Percentiles rank a stretch among this genome's conserved stretches.
These are phyloP conservation scores for Drosophila nasuta DNA, from an alignment of 1,140 invertebrate genomes.

Conservation along the genomic window DNA sequence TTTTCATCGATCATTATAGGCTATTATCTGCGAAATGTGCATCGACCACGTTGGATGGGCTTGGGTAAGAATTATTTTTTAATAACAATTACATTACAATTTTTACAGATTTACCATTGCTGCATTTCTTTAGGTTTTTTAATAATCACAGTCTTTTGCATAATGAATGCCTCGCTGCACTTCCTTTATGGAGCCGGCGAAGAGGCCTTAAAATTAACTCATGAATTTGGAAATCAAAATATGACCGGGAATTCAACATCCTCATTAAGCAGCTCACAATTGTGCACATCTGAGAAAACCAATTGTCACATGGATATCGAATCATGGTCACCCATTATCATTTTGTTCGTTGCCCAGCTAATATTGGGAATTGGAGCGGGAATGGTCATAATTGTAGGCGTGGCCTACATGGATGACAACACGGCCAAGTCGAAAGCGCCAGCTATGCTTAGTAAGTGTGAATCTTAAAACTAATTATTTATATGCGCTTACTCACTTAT, in stretches of 20 bases:
- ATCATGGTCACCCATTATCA: constrained; percentile 86
- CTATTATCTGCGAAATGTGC: constrained; percentile 68
- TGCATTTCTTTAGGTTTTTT: constrained; percentile 87
- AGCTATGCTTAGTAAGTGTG: constrained; percentile 87
- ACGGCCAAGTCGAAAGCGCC: constrained; percentile 89
- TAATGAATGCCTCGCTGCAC: constrained; percentile 89
- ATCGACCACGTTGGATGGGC: constrained; percentile 78
- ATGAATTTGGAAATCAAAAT: constrained; percentile 86
- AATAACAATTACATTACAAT: no score
- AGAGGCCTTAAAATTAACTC: constrained; percentile 88
- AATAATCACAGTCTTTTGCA: constrained; percentile 88
- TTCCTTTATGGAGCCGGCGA: constrained; percentile 90
- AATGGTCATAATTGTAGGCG: constrained; percentile 88
- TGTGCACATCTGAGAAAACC: constrained; percentile 37
- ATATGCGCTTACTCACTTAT: not conserved
- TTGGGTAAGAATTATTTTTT: constrained; percentile 48
- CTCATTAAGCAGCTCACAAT: constrained; percentile 38
- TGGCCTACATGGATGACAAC: constrained; percentile 90
- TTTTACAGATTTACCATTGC: not conserved
- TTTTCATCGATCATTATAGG: constrained; percentile 60
- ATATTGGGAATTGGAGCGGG: constrained; percentile 88
- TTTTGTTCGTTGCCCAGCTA: constrained; percentile 88
- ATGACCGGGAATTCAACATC: constrained; percentile 52
- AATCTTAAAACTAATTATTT: not conserved
- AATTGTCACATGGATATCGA: constrained; percentile 77